These are phyloP conservation scores for Palythoa grandis DNA, from an alignment of 92 coral and sea anemone species.

Conservation along the genomic window DNA sequence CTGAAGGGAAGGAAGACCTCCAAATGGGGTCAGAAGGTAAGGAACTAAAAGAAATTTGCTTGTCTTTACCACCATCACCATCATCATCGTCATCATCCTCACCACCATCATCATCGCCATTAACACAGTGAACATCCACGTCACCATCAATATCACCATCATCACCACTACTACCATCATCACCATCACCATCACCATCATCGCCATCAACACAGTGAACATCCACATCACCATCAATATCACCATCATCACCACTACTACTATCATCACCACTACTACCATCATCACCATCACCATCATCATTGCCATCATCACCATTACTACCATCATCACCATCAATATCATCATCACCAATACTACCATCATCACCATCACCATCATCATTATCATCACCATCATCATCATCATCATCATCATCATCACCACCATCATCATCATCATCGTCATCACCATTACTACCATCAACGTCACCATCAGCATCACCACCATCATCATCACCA, in stretches of 20 bases:
- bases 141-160: background rate
- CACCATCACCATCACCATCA: background rate
- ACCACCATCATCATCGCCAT: too few species aligned
- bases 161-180: background rate
- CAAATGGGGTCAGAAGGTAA: conserved; percentile 18
- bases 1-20: conserved; percentile 15
- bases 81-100: too few species aligned
- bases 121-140: background rate
- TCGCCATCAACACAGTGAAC: background rate
- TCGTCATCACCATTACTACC: too few species aligned
- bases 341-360: too few species aligned
- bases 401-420: too few species aligned
- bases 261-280: background rate
- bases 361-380: too few species aligned
- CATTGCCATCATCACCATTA: background rate
- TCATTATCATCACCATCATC: too few species aligned
- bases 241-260: background rate
- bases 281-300: background rate
- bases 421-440: too few species aligned
- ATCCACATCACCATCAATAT: background rate
- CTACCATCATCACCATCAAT: too few species aligned
- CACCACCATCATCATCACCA: too few species aligned
- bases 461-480: too few species aligned
- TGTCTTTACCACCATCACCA: background rate
- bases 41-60: background rate